phyloP scores from a whole-genome alignment of 2,888 invertebrate species.

The Micoletzkya japonica region DNA sequence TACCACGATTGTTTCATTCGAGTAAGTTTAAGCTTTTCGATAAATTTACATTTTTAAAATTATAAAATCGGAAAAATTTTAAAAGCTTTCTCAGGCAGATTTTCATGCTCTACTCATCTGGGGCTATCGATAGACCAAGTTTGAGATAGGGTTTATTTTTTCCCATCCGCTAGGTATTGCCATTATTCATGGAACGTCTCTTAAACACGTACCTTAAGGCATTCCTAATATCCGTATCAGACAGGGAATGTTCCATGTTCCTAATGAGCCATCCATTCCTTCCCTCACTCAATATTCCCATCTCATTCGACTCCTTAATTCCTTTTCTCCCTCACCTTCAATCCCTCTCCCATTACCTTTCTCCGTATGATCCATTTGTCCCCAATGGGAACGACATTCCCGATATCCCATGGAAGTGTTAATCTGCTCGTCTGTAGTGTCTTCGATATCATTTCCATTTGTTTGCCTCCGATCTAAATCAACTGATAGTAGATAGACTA shows the following conservation, averaged over 20 bases:
- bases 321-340: neutral
- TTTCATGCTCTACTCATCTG: no score
- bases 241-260: neutral
- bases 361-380: no score
- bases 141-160: no score
- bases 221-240: neutral
- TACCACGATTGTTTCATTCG: no score
- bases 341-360: neutral
- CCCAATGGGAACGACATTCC: no score
- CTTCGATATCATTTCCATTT: constrained; percentile 6
- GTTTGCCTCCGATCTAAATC: constrained; percentile 12
- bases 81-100: no score
- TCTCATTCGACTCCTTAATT: neutral
- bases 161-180: no score
- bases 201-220: neutral
- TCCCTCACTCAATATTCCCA: constrained; percentile 8
- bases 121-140: no score
- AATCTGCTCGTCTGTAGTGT: no score
- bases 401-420: no score
- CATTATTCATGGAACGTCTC: no score
- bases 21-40: neutral
- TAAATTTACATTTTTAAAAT: neutral
- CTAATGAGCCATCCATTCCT: constrained; percentile 15
- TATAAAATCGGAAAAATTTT: neutral
- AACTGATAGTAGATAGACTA: no score